These are phyloP conservation scores for Desoria tigrina DNA, from an alignment of 2,888 invertebrate species.

Conservation along the genomic window DNA sequence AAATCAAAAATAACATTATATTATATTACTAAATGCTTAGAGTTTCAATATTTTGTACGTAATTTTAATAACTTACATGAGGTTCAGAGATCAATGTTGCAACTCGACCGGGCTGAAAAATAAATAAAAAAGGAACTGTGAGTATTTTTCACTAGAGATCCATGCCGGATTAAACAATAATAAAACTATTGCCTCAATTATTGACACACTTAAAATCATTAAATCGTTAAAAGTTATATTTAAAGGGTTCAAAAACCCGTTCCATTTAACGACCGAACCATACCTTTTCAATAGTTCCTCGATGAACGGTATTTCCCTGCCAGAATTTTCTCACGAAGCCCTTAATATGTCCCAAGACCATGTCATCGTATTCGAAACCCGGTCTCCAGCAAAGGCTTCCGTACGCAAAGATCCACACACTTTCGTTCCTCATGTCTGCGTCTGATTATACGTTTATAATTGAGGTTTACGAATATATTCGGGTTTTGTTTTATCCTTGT, in stretches of 20 bases:
- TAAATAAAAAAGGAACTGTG: too few relatives aligned
- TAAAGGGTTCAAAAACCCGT: too few relatives aligned
- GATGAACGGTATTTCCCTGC: slow-evolving; percentile 62
- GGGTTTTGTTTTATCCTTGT: too few relatives aligned
- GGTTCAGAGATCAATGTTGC: slow-evolving; percentile 46
- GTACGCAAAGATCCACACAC: slow-evolving; percentile 50
- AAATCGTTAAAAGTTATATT: too few relatives aligned
- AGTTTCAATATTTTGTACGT: too few relatives aligned
- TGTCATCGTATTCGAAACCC: slow-evolving; percentile 49
- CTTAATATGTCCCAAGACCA: slow-evolving; percentile 44
- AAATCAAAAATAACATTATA: not conserved
- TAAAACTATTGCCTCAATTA: too few relatives aligned
- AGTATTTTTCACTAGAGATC: slow-evolving; percentile 19
- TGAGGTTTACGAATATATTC: too few relatives aligned
- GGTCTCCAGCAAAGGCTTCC: slow-evolving; percentile 47
- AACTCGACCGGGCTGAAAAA: slow-evolving; percentile 49
- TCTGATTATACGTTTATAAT: not conserved
- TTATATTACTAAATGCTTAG: not conserved
- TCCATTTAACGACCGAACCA: too few relatives aligned
- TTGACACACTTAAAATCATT: too few relatives aligned
- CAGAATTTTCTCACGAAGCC: slow-evolving; percentile 47
- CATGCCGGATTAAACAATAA: too few relatives aligned
- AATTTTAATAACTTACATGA: slow-evolving; percentile 39
- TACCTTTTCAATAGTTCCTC: slow-evolving; percentile 63
- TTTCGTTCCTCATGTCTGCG: slow-evolving; percentile 33